Evolutionary conservation across 2,888 invertebrate species (phyloP).

Genomic region (Drosophila rellima): DNA sequence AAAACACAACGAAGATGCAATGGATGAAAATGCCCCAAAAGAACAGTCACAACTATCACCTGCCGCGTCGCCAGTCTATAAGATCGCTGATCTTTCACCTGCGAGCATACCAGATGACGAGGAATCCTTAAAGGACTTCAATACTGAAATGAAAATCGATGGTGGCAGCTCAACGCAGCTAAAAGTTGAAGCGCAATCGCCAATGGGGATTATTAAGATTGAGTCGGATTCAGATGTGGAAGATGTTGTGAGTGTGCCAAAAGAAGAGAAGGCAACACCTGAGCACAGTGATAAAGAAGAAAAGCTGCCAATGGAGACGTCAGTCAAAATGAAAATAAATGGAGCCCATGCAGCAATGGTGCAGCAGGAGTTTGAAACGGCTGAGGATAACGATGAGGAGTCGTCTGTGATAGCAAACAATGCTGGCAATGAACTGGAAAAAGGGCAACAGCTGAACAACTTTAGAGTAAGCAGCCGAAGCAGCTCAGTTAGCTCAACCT

Average conservation of each 20-base stretch:
- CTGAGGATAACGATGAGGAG: slow-evolving; percentile 10
- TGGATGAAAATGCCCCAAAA: slow-evolving; percentile 14
- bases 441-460: slow-evolving; percentile 8
- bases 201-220: slow-evolving; percentile 43
- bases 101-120: slow-evolving; percentile 45
- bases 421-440: slow-evolving; percentile 21
- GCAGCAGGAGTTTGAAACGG: slow-evolving; percentile 2
- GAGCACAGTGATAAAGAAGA: slow-evolving; percentile 17
- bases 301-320: slow-evolving; percentile 7
- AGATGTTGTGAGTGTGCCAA: slow-evolving; percentile 8
- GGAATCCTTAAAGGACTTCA: slow-evolving; percentile 28
- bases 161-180: slow-evolving; percentile 5
- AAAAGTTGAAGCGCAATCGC: slow-evolving; percentile 16
- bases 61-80: slow-evolving; percentile 27
- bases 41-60: slow-evolving; percentile 1
- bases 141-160: slow-evolving; percentile 23
- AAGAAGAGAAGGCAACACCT: background rate
- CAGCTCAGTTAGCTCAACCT: slow-evolving; percentile 80
- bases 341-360: slow-evolving; percentile 34
- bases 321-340: slow-evolving; percentile 45
- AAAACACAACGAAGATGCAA: slow-evolving; percentile 2
- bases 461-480: slow-evolving; percentile 45
- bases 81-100: slow-evolving; percentile 42
- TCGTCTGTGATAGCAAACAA: slow-evolving; percentile 59
- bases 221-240: slow-evolving; percentile 47